Conservation (phyloP, 2,113 vertebrate species). For the Lagopus muta region DNA sequence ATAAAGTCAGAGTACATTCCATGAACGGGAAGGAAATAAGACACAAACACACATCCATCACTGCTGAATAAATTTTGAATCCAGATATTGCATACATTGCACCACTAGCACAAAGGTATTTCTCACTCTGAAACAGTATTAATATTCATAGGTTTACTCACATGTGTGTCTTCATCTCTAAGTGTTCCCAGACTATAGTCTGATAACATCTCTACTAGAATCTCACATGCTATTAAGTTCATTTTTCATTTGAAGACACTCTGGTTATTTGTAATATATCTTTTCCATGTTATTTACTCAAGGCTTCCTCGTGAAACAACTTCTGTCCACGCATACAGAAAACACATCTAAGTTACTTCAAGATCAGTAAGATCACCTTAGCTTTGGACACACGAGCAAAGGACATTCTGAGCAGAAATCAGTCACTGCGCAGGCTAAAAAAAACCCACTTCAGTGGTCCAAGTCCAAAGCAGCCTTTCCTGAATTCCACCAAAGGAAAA, state of each 20-base stretch:
- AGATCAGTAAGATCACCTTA: background rate
- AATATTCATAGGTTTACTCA: background rate
- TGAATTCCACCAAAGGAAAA: background rate
- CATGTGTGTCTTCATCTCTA: background rate
- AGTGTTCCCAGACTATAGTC: background rate
- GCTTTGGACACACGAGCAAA: background rate
- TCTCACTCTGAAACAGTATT: background rate
- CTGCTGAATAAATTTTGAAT: background rate
- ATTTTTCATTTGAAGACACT: background rate
- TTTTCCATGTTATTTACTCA: background rate
- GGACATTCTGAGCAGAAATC: rapidly evolving
- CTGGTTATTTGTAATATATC: background rate
- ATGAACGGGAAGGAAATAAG: background rate
- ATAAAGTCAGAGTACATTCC: background rate
- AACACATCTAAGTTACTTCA: background rate
- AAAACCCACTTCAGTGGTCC: background rate
- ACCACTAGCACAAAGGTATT: background rate
- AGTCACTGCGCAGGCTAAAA: background rate
- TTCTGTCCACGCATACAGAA: background rate
- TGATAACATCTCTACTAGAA: background rate
- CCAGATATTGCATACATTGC: rapidly evolving
- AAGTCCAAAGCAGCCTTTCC: background rate
- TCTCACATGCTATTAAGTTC: background rate
- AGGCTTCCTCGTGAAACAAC: background rate
- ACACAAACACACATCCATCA: rapidly evolving